Evolutionary conservation across 2,113 vertebrate genomes (phyloP), one percentile per base, ranked within the genome.

Genomic region (Amblyopsis rosae): DNA sequence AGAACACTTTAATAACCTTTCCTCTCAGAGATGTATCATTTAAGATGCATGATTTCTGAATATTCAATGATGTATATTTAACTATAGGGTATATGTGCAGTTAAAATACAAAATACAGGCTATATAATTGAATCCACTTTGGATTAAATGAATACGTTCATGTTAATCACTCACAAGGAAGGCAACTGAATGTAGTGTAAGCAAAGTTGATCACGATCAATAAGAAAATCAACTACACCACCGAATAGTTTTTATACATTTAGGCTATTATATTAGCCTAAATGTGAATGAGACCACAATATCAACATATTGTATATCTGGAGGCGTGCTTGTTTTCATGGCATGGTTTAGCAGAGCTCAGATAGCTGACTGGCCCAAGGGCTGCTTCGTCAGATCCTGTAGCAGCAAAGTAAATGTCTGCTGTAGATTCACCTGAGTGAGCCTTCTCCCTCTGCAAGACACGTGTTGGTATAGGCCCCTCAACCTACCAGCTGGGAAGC

Each of bases 21-120:
- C 32, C 54, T 82, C 80, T 79, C 53, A 56, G 79, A 83, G 75
- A 79, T 77, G 70, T 80, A 91, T 87, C 81, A 72, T 79, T 76
- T 73, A 59, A 62, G 17, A 2, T 77, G 68, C 79, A 91, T 88
- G 79, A 72, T 79, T 76, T 73, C 61, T 62, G 17, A 2, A 17
- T 46, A 51, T 16, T 88, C 49, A 89, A 89, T 89, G 70, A 87
- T 86, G 69, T 63, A 89, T 85, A 55, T 72, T 70, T 41, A 69
- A 84, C 59, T 50, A 53, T 47, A 26, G 26, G 48, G 72, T 84
- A 71, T 68, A 65, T 64, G 70, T 77, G 80, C 72, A 64, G 67
- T 64, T 76, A 70, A 76, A 67, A 77, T 72, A 54, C 32, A 51
- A 26, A 19, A 48, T 32, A 32, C 5, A n/a, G 17, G 9, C 57